phyloP scores from a whole-genome alignment of 2,888 invertebrate genomes.

The Zeuzera pyrina region DNA sequence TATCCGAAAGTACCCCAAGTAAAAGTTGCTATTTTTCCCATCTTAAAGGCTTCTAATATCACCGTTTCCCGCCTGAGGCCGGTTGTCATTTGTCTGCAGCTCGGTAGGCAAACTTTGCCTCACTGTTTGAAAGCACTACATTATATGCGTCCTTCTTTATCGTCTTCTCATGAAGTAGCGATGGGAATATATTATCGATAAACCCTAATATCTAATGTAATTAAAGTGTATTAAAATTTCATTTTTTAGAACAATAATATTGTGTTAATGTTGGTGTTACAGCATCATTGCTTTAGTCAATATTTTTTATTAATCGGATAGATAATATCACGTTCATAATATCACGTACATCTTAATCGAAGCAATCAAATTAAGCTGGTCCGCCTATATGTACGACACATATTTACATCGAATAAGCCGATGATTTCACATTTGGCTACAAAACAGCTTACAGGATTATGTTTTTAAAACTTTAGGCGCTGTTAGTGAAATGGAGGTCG shows the following conservation, averaged over 20 bases:
- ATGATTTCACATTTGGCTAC: too few relatives aligned
- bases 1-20: slow-evolving; percentile 39
- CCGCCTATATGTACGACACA: too few relatives aligned
- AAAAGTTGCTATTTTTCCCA: slow-evolving; percentile 69
- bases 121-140: slow-evolving; percentile 69
- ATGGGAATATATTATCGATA: slow-evolving; percentile 21
- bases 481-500: too few relatives aligned
- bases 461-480: too few relatives aligned
- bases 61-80: slow-evolving; percentile 51
- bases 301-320: neutral
- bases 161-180: slow-evolving; percentile 30
- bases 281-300: neutral
- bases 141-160: slow-evolving; percentile 63
- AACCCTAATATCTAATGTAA: slow-evolving; percentile 6
- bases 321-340: too few relatives aligned
- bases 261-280: too few relatives aligned
- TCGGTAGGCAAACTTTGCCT: slow-evolving; percentile 64
- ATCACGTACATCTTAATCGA: too few relatives aligned
- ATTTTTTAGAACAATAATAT: neutral
- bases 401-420: too few relatives aligned
- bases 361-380: too few relatives aligned
- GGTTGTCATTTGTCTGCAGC: slow-evolving; percentile 66
- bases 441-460: too few relatives aligned
- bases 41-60: slow-evolving; percentile 70
- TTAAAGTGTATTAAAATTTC: neutral